These are phyloP conservation scores for Lemur catta DNA, from an alignment of 2,797 vertebrate species.

Conservation along the genomic window DNA sequence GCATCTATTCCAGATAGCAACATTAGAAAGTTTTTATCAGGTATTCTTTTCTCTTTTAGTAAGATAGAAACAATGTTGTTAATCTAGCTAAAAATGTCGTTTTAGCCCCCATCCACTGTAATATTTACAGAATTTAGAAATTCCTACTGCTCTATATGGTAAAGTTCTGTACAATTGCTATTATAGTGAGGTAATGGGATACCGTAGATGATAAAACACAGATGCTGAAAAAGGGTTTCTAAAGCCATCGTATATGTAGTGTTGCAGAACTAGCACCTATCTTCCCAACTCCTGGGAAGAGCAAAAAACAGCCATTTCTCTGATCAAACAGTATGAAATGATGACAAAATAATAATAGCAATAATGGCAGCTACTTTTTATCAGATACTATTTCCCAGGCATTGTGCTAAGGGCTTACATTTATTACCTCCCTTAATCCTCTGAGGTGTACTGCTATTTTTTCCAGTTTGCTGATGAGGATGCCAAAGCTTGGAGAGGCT, in stretches of 20 bases:
- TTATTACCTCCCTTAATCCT: not conserved
- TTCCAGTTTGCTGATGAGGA: not conserved
- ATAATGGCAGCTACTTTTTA: not conserved
- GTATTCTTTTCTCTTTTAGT: not conserved
- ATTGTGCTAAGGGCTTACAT: not conserved
- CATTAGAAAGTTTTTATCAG: not conserved
- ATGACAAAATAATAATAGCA: not conserved
- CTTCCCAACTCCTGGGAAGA: not conserved
- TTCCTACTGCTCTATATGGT: not conserved
- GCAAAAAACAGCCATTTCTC: not conserved
- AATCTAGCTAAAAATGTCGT: not conserved
- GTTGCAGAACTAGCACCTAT: not conserved
- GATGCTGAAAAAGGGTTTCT: not conserved
- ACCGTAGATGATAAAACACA: not conserved
- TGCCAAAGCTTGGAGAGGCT: not conserved
- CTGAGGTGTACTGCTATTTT: not conserved
- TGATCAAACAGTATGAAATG: not conserved
- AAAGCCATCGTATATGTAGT: not conserved
- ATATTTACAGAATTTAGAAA: not conserved
- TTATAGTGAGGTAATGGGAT: not conserved
- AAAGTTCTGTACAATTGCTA: not conserved
- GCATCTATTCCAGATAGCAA: not conserved
- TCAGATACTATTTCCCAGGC: not conserved
- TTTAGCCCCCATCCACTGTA: not conserved
- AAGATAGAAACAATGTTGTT: not conserved